phyloP scores from a whole-genome alignment of 2,888 invertebrate genomes.

The Synanthedon andrenaeformis region DNA sequence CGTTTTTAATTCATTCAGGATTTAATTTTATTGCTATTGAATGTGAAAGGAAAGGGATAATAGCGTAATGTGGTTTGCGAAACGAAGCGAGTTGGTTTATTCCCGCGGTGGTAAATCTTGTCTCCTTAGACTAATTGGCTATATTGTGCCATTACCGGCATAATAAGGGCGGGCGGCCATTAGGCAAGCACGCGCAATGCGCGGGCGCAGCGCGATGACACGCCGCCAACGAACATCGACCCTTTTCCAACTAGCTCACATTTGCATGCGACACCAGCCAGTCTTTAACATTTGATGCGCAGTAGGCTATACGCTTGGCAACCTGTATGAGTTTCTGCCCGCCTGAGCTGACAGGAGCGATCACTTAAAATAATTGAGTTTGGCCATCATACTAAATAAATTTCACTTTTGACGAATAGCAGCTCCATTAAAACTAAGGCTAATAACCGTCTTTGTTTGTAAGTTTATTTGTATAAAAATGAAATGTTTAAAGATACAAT shows the following conservation, averaged over 20 bases:
- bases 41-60: conserved; percentile 10
- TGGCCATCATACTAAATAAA: too few relatives aligned
- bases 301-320: conserved; percentile 1
- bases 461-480: too few relatives aligned
- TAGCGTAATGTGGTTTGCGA: conserved; percentile 34
- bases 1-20: too few relatives aligned
- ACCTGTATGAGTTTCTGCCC: neutral
- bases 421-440: too few relatives aligned
- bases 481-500: too few relatives aligned
- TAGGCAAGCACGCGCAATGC: conserved; percentile 7
- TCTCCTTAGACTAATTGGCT: conserved; percentile 45
- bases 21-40: neutral
- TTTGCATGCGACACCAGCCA: neutral
- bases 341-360: neutral
- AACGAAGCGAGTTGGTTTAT: conserved; percentile 23
- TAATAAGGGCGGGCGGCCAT: conserved; percentile 9
- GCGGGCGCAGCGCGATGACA: conserved; percentile 3
- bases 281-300: conserved; percentile 10
- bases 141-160: conserved; percentile 32
- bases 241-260: neutral
- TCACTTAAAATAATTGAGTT: too few relatives aligned
- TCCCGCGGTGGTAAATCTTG: conserved; percentile 28
- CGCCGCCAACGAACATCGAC: conserved; percentile 1
- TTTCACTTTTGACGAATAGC: too few relatives aligned
- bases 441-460: too few relatives aligned